Conservation (phyloP, 1,140 invertebrate genomes). For the Drosophila eugracilis region DNA sequence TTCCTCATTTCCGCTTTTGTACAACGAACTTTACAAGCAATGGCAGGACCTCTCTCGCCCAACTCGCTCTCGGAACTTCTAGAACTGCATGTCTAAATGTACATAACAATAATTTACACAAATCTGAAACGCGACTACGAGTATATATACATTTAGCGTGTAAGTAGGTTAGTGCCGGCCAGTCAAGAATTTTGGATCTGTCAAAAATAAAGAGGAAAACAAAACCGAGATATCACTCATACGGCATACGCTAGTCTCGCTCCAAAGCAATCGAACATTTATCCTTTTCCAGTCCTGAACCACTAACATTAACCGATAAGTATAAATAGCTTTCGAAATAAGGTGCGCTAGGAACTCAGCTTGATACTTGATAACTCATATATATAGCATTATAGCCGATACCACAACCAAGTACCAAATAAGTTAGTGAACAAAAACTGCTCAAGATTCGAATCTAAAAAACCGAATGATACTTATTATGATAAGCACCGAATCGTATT, state of each 20-base stretch:
- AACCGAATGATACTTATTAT: conserved; percentile 28
- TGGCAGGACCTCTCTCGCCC: conserved; percentile 23
- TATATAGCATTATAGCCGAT: conserved; percentile 44
- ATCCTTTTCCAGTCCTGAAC: conserved; percentile 16
- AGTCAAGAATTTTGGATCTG: conserved; percentile 14
- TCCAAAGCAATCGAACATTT: conserved; percentile 19
- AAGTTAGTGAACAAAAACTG: conserved; percentile 75
- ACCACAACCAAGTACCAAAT: conserved; percentile 68
- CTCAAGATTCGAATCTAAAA: conserved; percentile 45
- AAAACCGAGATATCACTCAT: background rate
- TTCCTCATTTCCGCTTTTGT: conserved; percentile 37
- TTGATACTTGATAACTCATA: conserved; percentile 58
- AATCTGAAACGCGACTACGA: conserved; percentile 63
- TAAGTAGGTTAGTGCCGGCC: conserved; percentile 55
- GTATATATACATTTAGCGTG: conserved; percentile 53
- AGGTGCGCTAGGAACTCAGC: conserved; percentile 65
- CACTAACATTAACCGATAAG: conserved; percentile 46
- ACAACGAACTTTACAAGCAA: conserved; percentile 49
- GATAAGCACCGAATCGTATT: conserved; percentile 61
- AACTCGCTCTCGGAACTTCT: conserved; percentile 34
- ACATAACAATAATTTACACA: conserved; percentile 81
- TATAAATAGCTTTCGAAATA: conserved; percentile 66
- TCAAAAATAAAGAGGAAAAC: background rate
- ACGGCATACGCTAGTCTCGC: conserved; percentile 1
- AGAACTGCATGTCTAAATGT: conserved; percentile 78